Conservation (phyloP, 1,140 invertebrate genomes). For the Drosophila takahashii region DNA sequence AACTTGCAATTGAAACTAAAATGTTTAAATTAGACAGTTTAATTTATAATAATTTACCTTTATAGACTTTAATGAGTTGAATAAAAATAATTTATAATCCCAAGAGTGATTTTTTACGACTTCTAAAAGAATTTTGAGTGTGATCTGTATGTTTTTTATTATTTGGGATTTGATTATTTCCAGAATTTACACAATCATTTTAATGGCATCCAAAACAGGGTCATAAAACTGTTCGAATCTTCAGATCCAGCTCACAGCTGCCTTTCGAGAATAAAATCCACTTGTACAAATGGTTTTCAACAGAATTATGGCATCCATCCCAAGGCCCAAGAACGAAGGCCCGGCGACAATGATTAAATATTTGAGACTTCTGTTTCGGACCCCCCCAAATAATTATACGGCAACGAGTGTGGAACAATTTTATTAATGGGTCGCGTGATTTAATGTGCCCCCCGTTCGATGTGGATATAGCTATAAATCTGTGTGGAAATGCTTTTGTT, state of each 20-base stretch:
- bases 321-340: slow-evolving; percentile 41
- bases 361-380: slow-evolving; percentile 64
- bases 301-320: slow-evolving; percentile 74
- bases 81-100: slow-evolving; percentile 17
- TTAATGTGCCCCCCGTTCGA: slow-evolving; percentile 59
- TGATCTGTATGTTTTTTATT: slow-evolving; percentile 49
- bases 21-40: too few relatives aligned
- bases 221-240: slow-evolving; percentile 55
- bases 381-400: slow-evolving; percentile 28
- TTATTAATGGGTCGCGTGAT: slow-evolving; percentile 79
- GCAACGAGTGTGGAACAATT: slow-evolving; percentile 61
- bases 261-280: slow-evolving; percentile 57
- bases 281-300: slow-evolving; percentile 76
- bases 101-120: slow-evolving; percentile 45
- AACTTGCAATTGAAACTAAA: neutral
- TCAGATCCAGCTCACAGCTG: slow-evolving; percentile 33
- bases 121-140: slow-evolving; percentile 51
- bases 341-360: slow-evolving; percentile 78
- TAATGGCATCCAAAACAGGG: slow-evolving; percentile 62
- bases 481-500: slow-evolving; percentile 35
- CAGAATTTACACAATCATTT: slow-evolving; percentile 75
- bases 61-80: neutral
- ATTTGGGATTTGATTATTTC: slow-evolving; percentile 51
- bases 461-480: slow-evolving; percentile 45
- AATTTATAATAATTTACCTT: too few relatives aligned